Base-by-base conservation (phyloP, 2,797 vertebrate species). In the Spheniscus humboldti region DNA sequence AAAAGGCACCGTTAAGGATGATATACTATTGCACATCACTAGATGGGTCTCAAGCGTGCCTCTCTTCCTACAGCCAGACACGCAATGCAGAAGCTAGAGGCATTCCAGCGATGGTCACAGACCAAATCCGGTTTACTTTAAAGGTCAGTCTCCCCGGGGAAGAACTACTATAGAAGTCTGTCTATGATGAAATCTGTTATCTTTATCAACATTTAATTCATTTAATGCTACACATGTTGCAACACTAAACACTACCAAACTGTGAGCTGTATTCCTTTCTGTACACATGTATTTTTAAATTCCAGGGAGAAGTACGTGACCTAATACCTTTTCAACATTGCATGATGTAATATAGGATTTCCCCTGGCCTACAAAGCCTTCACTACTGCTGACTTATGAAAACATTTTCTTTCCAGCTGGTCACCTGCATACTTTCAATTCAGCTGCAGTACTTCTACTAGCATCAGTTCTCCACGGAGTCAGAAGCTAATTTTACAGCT, bases 21-120 rank as follows among this genome's bases (percentile, higher is more conserved):
- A 35, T 25, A 13, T 9, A 27, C 25, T 56, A 41, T 0, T 76
- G 30, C 50, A 60, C 28, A 41, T 39, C 64, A 59, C 48, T 48
- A 48, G 28, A 47, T 8, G 22, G 19, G 59, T 80, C n/a, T 73
- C 37, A 55, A 23, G 13, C 0, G 0, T 11, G 24, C 39, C 6
- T n/a, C 14, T 71, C 41, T 60, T 88, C 31, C 66, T 55, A 13
- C 4, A 6, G 30, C 25, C 68, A 77, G 50, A 64, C 19, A 55
- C 0, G 0, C 13, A 62, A 75, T 0, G 1, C 23, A 43, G 85
- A 78, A 83, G 43, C 31, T 52, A 63, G 69, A 67, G n/a, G n/a
- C 57, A 60, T 24, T 83, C n/a, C 53, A 71, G 39, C 0, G 3
- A 30, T 13, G 28, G 19, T 24, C 41, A 72, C 17, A 35, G 30